Evolutionary conservation across 2,113 vertebrate species (phyloP).

Genomic region (Spermophilus dauricus): DNA sequence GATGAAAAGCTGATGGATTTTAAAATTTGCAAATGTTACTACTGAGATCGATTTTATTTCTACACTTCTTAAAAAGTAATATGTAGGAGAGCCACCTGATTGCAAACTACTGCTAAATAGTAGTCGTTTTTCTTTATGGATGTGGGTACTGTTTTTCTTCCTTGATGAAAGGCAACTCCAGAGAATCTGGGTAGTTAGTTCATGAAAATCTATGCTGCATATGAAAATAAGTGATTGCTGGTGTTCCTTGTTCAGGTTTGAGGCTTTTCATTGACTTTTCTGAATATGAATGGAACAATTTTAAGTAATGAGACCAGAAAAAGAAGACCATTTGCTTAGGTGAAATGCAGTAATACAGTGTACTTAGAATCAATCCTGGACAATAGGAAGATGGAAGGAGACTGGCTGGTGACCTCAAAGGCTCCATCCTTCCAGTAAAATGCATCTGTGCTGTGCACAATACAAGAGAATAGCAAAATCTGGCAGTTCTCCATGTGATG

Average conservation of each 20-base stretch:
- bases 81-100: not conserved
- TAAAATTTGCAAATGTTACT: not conserved
- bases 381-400: not conserved
- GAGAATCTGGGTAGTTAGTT: not conserved
- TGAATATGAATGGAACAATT: not conserved
- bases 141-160: constrained; percentile 26
- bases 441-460: not conserved
- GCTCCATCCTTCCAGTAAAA: not conserved
- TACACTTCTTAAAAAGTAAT: not conserved
- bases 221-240: not conserved
- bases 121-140: constrained; percentile 1
- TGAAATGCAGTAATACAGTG: not conserved
- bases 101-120: not conserved
- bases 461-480: not conserved
- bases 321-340: not conserved
- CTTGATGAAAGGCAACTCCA: not conserved
- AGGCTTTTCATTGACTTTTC: constrained; percentile 12
- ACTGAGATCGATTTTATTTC: constrained; percentile 1
- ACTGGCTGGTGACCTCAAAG: not conserved
- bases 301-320: not conserved
- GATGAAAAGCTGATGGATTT: not conserved
- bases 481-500: not conserved
- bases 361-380: not conserved
- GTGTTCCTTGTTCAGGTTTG: not conserved
- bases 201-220: not conserved